Evolutionary conservation across 1,140 invertebrate genomes (phyloP).

Genomic region (Wiebesia pumilae): DNA sequence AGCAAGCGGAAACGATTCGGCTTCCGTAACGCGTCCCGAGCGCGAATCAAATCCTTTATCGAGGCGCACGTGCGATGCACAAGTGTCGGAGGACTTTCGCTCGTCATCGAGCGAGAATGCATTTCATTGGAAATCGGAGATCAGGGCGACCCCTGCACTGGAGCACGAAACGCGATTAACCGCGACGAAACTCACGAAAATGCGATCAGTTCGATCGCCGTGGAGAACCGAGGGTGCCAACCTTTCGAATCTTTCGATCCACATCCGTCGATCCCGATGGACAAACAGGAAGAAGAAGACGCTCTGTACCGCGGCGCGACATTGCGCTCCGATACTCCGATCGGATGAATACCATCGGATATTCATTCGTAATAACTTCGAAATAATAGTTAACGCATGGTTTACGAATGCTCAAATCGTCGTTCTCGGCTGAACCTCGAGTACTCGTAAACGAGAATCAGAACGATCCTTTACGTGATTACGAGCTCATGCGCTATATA

Average conservation of each 20-base stretch:
- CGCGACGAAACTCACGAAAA: constrained; percentile 46
- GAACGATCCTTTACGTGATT: neutral
- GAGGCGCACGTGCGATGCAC: neutral
- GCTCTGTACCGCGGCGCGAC: no score
- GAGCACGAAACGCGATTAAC: constrained; percentile 29
- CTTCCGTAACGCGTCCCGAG: no score
- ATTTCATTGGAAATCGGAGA: neutral
- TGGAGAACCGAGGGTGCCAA: constrained; percentile 24
- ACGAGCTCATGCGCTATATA: neutral
- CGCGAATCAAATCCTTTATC: no score
- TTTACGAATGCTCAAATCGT: no score
- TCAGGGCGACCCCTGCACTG: neutral
- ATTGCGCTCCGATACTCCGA: no score
- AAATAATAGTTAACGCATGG: no score
- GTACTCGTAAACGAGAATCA: neutral
- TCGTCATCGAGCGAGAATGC: neutral
- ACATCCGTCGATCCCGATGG: no score
- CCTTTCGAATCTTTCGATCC: neutral
- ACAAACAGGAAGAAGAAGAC: no score
- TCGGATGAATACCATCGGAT: no score
- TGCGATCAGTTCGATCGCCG: constrained; percentile 54
- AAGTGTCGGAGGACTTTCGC: neutral
- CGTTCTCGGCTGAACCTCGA: no score
- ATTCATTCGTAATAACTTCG: no score
- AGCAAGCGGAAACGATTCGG: no score